phyloP scores from a whole-genome alignment of 2,888 invertebrate species.

The Drosophila bunnanda region DNA sequence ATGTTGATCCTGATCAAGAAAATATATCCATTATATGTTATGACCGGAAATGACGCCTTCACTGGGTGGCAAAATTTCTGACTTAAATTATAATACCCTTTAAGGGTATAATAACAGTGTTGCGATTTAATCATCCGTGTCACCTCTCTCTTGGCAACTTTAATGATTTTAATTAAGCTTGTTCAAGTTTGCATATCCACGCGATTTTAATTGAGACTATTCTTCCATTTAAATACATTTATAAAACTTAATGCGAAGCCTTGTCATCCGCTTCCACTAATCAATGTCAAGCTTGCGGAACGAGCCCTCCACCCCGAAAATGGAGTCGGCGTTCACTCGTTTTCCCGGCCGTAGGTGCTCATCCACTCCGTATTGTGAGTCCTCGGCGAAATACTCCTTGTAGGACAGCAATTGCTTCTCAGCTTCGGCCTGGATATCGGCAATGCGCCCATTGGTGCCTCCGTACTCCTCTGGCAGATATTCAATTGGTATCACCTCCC shows the following conservation, averaged over 20 bases:
- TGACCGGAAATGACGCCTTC: too few relatives aligned
- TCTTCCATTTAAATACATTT: neutral
- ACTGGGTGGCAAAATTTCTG: too few relatives aligned
- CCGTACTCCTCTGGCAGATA: constrained; percentile 88
- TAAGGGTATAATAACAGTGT: too few relatives aligned
- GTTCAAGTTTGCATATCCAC: neutral
- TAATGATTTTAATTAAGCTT: neutral
- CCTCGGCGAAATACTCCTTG: constrained; percentile 69
- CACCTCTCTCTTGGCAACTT: neutral
- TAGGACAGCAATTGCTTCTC: constrained; percentile 58
- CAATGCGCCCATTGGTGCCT: constrained; percentile 86
- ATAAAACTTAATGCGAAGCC: constrained; percentile 1
- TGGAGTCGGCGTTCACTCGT: constrained; percentile 54
- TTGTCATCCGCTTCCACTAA: constrained; percentile 38
- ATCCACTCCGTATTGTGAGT: constrained; percentile 70
- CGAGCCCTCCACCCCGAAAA: constrained; percentile 80
- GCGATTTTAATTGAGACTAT: constrained; percentile 34
- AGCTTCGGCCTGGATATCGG: constrained; percentile 61
- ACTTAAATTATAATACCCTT: too few relatives aligned
- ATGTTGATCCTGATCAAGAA: too few relatives aligned
- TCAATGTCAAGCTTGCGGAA: constrained; percentile 81
- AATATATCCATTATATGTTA: too few relatives aligned
- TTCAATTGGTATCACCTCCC: constrained; percentile 86
- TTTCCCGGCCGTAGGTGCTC: constrained; percentile 72
- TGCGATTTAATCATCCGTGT: too few relatives aligned